A percentile compares a stretch with the other conserved stretches of the same genome.
phyloP scores from a whole-genome alignment of 1,140 invertebrate species.

The Myzus persicae region DNA sequence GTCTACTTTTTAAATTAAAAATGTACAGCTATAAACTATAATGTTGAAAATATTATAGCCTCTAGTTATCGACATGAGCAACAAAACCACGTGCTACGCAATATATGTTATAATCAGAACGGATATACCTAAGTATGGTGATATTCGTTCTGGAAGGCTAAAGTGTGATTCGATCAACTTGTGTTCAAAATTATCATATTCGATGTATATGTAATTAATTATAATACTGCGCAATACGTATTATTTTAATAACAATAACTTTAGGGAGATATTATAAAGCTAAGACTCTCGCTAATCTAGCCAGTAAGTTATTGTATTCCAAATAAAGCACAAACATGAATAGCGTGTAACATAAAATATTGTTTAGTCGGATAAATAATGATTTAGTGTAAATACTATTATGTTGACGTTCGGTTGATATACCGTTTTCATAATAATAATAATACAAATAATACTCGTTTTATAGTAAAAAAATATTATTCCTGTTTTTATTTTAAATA shows the following conservation, averaged over 20 bases:
- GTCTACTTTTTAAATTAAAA: neutral
- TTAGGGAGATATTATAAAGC: neutral
- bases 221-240: neutral
- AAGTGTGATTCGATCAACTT: neutral
- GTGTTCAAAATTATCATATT: neutral
- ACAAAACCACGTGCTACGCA: neutral
- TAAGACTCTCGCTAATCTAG: neutral
- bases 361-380: neutral
- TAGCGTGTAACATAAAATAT: neutral
- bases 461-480: neutral
- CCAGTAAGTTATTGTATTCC: neutral
- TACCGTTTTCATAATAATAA: neutral
- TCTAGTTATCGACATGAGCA: neutral
- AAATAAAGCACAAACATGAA: neutral
- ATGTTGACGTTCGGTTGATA: neutral
- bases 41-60: neutral
- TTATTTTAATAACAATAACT: slow-evolving; percentile 15
- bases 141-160: neutral
- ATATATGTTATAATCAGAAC: neutral
- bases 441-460: neutral
- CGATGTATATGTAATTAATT: neutral
- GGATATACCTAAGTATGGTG: neutral
- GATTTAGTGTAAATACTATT: neutral
- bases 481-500: neutral
- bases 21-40: neutral